Evolutionary conservation across 2,888 invertebrate species (phyloP).

Genomic region (Folsomia manolachei): DNA sequence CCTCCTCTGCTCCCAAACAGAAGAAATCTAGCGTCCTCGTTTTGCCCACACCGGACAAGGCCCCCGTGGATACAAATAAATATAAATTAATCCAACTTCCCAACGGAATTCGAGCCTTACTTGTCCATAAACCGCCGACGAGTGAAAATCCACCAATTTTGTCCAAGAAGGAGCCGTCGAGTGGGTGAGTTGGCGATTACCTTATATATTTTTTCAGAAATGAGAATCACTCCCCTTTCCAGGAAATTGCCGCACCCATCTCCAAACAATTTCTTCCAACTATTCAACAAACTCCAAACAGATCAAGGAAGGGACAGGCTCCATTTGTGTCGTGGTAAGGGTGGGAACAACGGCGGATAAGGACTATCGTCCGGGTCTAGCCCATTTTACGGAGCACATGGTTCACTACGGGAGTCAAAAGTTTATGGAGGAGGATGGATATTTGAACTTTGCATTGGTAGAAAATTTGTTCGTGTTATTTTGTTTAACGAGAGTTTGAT

Average conservation of each 20-base stretch:
- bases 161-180: neutral
- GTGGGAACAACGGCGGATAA: neutral
- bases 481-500: too few relatives aligned
- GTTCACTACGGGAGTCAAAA: conserved; percentile 26
- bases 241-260: too few relatives aligned
- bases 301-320: neutral
- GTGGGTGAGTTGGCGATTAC: too few relatives aligned
- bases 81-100: neutral
- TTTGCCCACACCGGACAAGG: neutral
- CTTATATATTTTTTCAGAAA: too few relatives aligned
- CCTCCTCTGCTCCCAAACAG: neutral
- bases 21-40: neutral
- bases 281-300: too few relatives aligned
- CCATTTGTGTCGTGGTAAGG: neutral
- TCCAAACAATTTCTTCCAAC: too few relatives aligned
- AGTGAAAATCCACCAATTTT: neutral
- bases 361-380: neutral
- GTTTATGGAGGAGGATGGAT: conserved; percentile 18
- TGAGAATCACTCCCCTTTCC: too few relatives aligned
- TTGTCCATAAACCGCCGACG: neutral
- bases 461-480: too few relatives aligned
- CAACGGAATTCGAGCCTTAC: neutral
- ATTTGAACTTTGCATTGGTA: neutral
- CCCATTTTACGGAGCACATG: conserved; percentile 18
- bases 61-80: neutral